These are phyloP conservation scores for Copidosoma floridanum DNA, from an alignment of 1,140 invertebrate genomes.

Conservation along the genomic window DNA sequence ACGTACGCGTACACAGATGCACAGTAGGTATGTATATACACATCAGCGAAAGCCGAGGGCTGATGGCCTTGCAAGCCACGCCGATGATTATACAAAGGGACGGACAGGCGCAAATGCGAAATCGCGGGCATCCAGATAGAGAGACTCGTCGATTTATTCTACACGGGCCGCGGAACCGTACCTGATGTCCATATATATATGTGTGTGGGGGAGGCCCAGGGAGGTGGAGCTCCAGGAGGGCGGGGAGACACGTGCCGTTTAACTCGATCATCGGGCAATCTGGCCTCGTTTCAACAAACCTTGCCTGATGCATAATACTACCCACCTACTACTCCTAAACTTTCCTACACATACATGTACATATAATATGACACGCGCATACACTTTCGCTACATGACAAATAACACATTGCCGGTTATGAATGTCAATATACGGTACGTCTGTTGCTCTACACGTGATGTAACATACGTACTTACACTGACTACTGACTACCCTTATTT, in stretches of 20 bases:
- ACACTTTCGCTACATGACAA: too few relatives aligned
- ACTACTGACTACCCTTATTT: too few relatives aligned
- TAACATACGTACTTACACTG: too few relatives aligned
- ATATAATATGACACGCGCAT: slow-evolving; percentile 46
- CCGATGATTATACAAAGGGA: background rate
- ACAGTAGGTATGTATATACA: background rate
- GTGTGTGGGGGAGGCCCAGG: background rate
- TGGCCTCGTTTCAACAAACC: slow-evolving; percentile 59
- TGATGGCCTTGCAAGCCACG: too few relatives aligned
- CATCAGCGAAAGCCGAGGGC: too few relatives aligned
- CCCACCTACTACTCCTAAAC: too few relatives aligned
- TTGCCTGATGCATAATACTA: too few relatives aligned
- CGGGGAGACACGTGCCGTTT: slow-evolving; percentile 54
- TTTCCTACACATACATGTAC: slow-evolving; percentile 52
- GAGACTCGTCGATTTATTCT: background rate
- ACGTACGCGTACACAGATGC: background rate
- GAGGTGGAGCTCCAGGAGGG: slow-evolving; percentile 17
- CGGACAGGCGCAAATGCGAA: background rate
- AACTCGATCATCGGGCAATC: slow-evolving; percentile 58
- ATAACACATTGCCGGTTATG: too few relatives aligned
- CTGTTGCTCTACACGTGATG: background rate
- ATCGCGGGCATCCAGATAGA: background rate
- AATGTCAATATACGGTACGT: too few relatives aligned
- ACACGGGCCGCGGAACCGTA: background rate
- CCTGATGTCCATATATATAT: background rate